These are phyloP conservation scores for Mormyrus proboscirostris DNA, from an alignment of 2,797 vertebrate species.

Conservation along the genomic window DNA sequence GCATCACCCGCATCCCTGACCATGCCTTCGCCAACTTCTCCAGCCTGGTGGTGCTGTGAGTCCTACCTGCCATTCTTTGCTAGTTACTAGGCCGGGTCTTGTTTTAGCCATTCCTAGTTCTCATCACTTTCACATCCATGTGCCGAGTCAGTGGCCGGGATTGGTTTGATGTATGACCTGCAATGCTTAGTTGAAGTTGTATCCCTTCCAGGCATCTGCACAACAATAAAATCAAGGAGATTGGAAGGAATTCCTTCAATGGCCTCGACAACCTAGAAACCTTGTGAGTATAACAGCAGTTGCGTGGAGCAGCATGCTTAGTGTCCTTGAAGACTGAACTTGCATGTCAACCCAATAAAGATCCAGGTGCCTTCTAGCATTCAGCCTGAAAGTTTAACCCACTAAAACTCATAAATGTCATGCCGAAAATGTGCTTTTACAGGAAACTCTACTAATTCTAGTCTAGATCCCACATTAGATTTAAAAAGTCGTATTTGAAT, in stretches of 20 bases:
- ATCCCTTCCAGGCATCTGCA: slow-evolving; percentile 78
- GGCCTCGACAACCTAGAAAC: slow-evolving; percentile 93
- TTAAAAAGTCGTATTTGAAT: neutral
- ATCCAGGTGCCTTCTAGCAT: neutral
- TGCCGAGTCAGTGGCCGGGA: neutral
- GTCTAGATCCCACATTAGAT: neutral
- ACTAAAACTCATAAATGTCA: neutral
- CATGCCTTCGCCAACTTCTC: slow-evolving; percentile 90
- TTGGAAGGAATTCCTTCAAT: slow-evolving; percentile 79
- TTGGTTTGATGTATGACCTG: neutral
- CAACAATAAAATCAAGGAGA: slow-evolving; percentile 89
- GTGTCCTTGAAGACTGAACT: neutral
- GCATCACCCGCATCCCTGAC: slow-evolving; percentile 82
- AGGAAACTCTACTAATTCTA: neutral
- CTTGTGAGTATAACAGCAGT: slow-evolving; percentile 71
- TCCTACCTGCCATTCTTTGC: slow-evolving; percentile 31
- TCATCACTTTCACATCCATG: neutral
- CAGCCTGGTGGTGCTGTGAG: slow-evolving; percentile 93
- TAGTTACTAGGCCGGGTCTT: neutral
- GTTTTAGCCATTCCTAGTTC: neutral
- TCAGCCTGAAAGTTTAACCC: neutral
- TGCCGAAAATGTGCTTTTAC: neutral
- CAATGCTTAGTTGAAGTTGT: neutral
- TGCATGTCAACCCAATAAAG: neutral
- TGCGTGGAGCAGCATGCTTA: neutral